A percentile compares a stretch with the other conserved stretches of the same genome.
Evolutionary conservation across 2,888 invertebrate genomes (phyloP).

Genomic region (Melanchra persicariae): DNA sequence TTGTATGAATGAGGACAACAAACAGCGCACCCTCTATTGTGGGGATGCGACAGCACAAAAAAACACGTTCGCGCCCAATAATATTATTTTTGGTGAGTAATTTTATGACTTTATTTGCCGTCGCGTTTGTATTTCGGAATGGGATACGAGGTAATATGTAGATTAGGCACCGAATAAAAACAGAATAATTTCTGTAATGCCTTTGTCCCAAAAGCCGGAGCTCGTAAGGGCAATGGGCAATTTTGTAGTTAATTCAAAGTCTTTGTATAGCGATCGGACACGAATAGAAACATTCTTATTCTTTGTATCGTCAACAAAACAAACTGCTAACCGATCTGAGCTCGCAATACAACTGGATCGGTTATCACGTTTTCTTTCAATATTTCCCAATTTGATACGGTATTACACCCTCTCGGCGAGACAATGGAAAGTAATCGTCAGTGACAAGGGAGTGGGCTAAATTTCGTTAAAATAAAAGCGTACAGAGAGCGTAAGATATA

Average conservation of each 20-base stretch:
- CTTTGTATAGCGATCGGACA: slow-evolving; percentile 30
- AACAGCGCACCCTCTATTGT: slow-evolving; percentile 83
- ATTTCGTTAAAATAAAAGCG: slow-evolving; percentile 91
- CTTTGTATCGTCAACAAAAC: slow-evolving; percentile 49
- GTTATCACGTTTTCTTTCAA: slow-evolving; percentile 89
- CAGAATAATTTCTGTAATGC: slow-evolving; percentile 53
- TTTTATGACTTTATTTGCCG: slow-evolving; percentile 87
- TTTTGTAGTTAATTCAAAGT: slow-evolving; percentile 40
- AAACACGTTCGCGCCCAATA: slow-evolving; percentile 84
- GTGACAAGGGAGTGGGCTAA: slow-evolving; percentile 87
- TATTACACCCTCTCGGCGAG: slow-evolving; percentile 81
- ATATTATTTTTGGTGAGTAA: slow-evolving; percentile 83
- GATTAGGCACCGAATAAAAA: slow-evolving; percentile 60
- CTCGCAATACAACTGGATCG: slow-evolving; percentile 79
- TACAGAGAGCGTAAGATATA: slow-evolving; percentile 89
- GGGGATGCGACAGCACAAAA: slow-evolving; percentile 75
- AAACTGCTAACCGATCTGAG: slow-evolving; percentile 69
- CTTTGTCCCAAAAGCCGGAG: slow-evolving; percentile 51
- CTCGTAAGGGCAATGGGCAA: slow-evolving; percentile 47
- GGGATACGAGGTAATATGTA: slow-evolving; percentile 67
- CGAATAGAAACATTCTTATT: slow-evolving; percentile 43
- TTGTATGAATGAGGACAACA: slow-evolving; percentile 86
- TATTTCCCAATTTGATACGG: slow-evolving; percentile 89
- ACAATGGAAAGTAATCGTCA: slow-evolving; percentile 90
- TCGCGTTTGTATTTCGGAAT: slow-evolving; percentile 72